Base-by-base conservation (phyloP, 2,113 vertebrate genomes). In the Tauraco erythrolophus region DNA sequence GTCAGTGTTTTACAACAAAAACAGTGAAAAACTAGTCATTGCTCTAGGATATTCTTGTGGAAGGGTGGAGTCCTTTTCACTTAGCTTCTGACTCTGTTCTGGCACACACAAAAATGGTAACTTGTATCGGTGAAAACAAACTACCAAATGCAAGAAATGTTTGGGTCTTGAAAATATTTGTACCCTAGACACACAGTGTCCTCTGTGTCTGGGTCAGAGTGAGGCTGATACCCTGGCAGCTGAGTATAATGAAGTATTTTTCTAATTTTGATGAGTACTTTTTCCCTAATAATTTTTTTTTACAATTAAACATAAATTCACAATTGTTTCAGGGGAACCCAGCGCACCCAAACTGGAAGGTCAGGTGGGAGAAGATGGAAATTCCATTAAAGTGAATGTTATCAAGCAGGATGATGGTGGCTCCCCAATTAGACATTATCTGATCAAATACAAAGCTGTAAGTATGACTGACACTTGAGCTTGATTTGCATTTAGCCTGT, bases 351-450 rank as follows among this genome's bases (percentile, higher is more conserved):
- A 99, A 91, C 97, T 99, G 27, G 98, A 99, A 95, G 99, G 98
- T 15, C 96, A 97, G 50, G 97, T 99, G 96, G 98, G 99, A 91
- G 98, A 99, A 51, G 99, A 99, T 37, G 99, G 99, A 19, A 99
- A 99, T 97, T 98, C 98, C 56, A 97, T 99, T 50, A 99, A 99
- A 94, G 98, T 99, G 88, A 99, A 98, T 50, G 92, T 98, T 23
- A 99, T 99, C 97, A 99, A 99, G 97, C 99, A 99, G 97, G 99
- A 99, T 10, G 99, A 99, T 6, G 99, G 99, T 2, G 99, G 99
- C 72, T 99, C 99, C 23, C 99, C 99, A 12, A 99, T 99, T 92
- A 97, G 98, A 61, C 99, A 99, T 93, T 99, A 99, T 95, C 98
- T 99, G 82, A 97, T 99, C 98, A 99, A 98, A 82, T 99, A 99